Percentiles rank a stretch among this genome's conserved stretches.
phyloP scores from a whole-genome alignment of 2,113 vertebrate genomes.

The Myxocyprinus asiaticus region DNA sequence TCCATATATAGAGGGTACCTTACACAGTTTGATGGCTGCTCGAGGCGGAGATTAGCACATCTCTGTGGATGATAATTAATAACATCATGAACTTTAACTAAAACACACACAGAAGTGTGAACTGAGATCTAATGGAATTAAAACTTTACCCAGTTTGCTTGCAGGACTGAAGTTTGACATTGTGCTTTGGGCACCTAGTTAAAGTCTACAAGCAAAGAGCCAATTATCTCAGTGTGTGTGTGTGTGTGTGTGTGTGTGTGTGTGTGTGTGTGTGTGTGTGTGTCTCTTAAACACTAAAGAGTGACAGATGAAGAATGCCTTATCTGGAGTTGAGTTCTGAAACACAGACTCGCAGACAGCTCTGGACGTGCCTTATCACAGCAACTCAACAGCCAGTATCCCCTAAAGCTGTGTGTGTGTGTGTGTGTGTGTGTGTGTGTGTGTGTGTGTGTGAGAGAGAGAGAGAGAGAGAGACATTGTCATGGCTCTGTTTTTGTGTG shows the following conservation, averaged over 20 bases:
- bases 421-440: background rate
- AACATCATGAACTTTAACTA: background rate
- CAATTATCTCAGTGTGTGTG: slow-evolving; percentile 38
- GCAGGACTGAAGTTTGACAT: slow-evolving; percentile 27
- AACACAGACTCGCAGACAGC: slow-evolving; percentile 36
- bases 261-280: slow-evolving; percentile 7
- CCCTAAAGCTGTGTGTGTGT: background rate
- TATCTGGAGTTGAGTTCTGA: background rate
- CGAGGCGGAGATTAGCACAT: background rate
- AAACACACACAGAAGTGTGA: background rate
- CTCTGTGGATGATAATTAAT: background rate
- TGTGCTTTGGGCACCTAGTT: background rate
- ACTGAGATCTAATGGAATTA: background rate
- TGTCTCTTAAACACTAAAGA: slow-evolving; percentile 35
- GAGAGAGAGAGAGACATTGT: no score
- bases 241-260: slow-evolving; percentile 10
- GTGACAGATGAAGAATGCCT: slow-evolving; percentile 38
- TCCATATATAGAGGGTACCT: no score
- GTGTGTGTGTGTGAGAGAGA: background rate
- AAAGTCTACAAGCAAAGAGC: slow-evolving; percentile 21
- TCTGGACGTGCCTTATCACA: slow-evolving; percentile 29
- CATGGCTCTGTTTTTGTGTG: no score
- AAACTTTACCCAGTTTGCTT: background rate
- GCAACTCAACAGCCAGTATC: background rate
- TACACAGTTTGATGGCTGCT: no score